Percentiles rank a stretch among this genome's conserved stretches.
These are phyloP conservation scores for Peromyscus leucopus DNA, from an alignment of 2,113 vertebrate species.

Conservation along the genomic window DNA sequence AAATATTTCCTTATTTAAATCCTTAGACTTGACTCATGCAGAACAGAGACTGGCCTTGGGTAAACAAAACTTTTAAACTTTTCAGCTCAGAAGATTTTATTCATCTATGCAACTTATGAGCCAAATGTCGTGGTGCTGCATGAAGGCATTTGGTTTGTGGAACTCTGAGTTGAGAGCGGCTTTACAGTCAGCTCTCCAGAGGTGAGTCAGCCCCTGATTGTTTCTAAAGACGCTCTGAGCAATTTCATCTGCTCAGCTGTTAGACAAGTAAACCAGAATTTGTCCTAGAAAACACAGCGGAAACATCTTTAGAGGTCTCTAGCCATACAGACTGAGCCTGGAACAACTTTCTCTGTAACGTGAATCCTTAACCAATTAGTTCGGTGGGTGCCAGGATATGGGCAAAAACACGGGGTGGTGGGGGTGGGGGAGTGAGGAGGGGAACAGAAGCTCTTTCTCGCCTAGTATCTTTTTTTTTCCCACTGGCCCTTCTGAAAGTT, in stretches of 20 bases:
- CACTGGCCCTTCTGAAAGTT: constrained; percentile 34
- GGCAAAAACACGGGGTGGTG: constrained; percentile 47
- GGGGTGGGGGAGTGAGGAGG: background rate
- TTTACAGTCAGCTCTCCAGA: constrained; percentile 40
- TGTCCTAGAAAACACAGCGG: constrained; percentile 21
- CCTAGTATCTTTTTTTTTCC: constrained; percentile 7
- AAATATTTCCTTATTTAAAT: constrained; percentile 46
- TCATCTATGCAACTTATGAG: constrained; percentile 22
- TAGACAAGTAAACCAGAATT: background rate
- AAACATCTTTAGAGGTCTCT: background rate
- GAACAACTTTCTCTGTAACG: background rate
- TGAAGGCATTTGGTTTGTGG: background rate
- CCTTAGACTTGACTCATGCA: background rate
- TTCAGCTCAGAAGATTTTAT: background rate
- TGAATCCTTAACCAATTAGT: constrained; percentile 1
- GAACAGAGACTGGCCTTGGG: constrained; percentile 11
- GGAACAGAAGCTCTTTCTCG: constrained; percentile 8
- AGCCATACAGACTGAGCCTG: background rate
- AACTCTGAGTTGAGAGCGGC: constrained; percentile 1
- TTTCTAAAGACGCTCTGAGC: constrained; percentile 45
- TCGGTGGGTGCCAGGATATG: constrained; percentile 25
- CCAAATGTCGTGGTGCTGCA: background rate
- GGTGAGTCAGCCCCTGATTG: constrained; percentile 22
- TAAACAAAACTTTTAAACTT: background rate
- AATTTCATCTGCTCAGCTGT: constrained; percentile 9